Percentiles rank a stretch among this genome's conserved stretches.
phyloP scores from a whole-genome alignment of 2,888 invertebrate species.

The Brachyptera putata region DNA sequence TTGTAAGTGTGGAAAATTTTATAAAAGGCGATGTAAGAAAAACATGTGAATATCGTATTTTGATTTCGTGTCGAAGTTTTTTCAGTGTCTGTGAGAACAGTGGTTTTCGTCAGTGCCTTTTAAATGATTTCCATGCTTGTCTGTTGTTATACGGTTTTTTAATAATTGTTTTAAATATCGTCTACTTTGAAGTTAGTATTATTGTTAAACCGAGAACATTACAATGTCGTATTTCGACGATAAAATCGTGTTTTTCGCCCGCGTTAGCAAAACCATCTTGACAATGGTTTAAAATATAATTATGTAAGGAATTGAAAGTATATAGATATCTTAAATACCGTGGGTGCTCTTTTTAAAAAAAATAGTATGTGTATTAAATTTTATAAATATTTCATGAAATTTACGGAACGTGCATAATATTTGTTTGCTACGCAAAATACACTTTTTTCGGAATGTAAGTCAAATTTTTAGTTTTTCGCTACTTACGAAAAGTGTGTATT shows the following conservation, averaged over 20 bases:
- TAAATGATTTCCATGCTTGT: neutral
- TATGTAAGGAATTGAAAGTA: neutral
- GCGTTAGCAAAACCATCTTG: slow-evolving; percentile 24
- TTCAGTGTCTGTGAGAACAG: neutral
- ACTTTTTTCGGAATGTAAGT: no score
- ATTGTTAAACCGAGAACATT: no score
- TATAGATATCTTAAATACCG: slow-evolving; percentile 3
- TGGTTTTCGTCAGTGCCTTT: slow-evolving; percentile 6
- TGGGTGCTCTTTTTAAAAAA: no score
- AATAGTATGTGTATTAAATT: no score
- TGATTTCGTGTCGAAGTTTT: no score
- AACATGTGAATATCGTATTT: neutral
- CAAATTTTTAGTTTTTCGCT: no score
- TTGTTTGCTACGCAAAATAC: no score
- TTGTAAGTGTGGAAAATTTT: neutral
- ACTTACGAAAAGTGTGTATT: no score
- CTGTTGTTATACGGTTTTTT: neutral
- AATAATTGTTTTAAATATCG: neutral
- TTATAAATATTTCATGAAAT: no score
- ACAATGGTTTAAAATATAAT: slow-evolving; percentile 1
- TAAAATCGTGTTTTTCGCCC: slow-evolving; percentile 20
- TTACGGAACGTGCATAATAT: no score
- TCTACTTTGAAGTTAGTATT: neutral
- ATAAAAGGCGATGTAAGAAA: neutral
- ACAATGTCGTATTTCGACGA: neutral